Percentiles rank a stretch among this genome's conserved stretches.
Evolutionary conservation across 2,113 vertebrate species (phyloP).

Genomic region (Aegotheles bennettii): DNA sequence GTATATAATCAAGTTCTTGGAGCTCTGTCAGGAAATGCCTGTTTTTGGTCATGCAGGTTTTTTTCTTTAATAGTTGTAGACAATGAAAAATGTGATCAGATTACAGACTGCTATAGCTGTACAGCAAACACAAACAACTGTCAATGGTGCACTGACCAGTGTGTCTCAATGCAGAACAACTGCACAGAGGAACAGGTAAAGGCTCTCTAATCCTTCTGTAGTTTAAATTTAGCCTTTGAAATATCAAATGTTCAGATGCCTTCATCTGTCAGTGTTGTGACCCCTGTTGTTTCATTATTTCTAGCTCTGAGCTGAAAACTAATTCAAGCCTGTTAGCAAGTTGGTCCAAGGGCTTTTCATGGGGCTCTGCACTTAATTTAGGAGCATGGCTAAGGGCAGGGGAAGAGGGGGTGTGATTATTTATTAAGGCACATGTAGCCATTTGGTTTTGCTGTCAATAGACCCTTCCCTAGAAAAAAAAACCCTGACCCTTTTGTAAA

Average conservation of each 20-base stretch:
- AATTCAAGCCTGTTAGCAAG: too few species aligned
- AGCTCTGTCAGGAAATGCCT: conserved; percentile 51
- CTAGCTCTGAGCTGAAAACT: not conserved
- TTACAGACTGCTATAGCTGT: conserved; percentile 97
- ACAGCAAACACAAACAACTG: conserved; percentile 93
- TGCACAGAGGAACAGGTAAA: conserved; percentile 86
- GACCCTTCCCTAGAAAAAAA: not conserved
- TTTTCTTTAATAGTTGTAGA: conserved; percentile 79
- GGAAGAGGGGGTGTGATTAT: not conserved
- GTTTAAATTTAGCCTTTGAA: not conserved
- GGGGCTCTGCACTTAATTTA: not conserved
- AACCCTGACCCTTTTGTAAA: not conserved
- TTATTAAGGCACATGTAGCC: not conserved
- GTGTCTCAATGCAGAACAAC: conserved; percentile 85
- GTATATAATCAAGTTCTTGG: conserved; percentile 5
- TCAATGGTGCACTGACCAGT: conserved; percentile 90
- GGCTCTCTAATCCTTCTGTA: not conserved
- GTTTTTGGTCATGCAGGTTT: conserved; percentile 61
- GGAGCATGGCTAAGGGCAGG: not conserved
- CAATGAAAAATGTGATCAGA: conserved; percentile 89
- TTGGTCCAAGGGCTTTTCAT: not conserved
- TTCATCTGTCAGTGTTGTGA: not conserved
- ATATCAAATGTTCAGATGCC: not conserved
- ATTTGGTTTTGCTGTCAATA: not conserved
- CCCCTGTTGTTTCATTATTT: not conserved